These are phyloP conservation scores for Agrilus cyanescens DNA, from an alignment of 2,888 invertebrate genomes.

Conservation along the genomic window DNA sequence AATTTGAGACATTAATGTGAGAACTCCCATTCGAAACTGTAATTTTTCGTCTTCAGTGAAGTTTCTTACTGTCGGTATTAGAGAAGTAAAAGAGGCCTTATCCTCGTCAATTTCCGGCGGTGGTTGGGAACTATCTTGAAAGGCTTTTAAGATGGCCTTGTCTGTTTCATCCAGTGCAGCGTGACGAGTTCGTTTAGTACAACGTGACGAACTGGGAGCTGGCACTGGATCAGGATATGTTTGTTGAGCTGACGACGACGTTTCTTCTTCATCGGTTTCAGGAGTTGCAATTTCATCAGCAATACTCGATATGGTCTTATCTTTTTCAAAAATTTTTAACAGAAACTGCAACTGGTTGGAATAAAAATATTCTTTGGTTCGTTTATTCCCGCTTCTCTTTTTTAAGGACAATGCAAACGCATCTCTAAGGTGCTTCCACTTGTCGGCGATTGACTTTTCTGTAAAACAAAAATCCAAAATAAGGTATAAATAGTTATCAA, in stretches of 20 bases:
- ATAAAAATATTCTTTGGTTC: constrained; percentile 9
- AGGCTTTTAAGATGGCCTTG: constrained; percentile 4
- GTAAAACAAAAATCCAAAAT: too few species aligned
- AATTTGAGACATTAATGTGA: too few species aligned
- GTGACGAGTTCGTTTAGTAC: not conserved
- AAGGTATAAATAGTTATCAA: too few species aligned
- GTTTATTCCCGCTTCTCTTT: constrained; percentile 8
- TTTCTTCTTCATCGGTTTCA: constrained; percentile 3
- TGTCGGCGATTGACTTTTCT: constrained; percentile 8
- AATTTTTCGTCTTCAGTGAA: constrained; percentile 4
- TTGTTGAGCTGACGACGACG: not conserved
- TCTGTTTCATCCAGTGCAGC: constrained; percentile 1
- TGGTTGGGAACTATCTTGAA: not conserved
- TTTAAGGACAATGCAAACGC: constrained; percentile 8
- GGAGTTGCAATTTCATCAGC: not conserved
- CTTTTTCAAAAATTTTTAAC: constrained; percentile 8
- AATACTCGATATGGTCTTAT: constrained; percentile 7
- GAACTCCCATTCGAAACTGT: too few species aligned
- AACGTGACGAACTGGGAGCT: not conserved
- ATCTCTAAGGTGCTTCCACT: constrained; percentile 11
- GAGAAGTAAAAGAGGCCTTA: constrained; percentile 2
- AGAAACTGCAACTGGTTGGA: constrained; percentile 8
- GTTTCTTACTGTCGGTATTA: not conserved
- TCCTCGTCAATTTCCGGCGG: constrained; percentile 3
- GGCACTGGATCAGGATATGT: not conserved